A percentile compares a stretch with the other conserved stretches of the same genome.
These are phyloP conservation scores for Sialia sialis DNA, from an alignment of 2,113 vertebrate genomes.

Conservation along the genomic window DNA sequence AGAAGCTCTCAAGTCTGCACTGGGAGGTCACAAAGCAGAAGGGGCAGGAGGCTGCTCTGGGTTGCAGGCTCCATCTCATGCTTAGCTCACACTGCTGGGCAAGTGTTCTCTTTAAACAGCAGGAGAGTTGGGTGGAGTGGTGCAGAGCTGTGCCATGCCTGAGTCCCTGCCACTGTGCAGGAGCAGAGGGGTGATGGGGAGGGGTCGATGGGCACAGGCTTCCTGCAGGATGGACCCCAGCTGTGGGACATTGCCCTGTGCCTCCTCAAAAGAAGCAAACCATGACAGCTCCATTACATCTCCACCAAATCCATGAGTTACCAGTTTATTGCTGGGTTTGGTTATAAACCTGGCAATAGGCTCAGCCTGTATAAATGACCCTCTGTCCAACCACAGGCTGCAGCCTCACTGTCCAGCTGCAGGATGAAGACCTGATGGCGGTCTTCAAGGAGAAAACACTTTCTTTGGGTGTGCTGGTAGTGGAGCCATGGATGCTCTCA, in stretches of 20 bases:
- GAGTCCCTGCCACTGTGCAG: neutral
- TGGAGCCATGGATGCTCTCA: neutral
- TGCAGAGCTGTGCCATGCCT: fast-evolving
- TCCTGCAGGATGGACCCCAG: neutral
- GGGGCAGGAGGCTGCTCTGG: neutral
- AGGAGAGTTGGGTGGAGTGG: fast-evolving
- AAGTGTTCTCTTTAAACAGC: neutral
- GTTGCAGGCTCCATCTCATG: fast-evolving
- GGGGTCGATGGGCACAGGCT: no score
- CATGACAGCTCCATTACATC: fast-evolving
- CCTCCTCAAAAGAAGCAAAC: neutral
- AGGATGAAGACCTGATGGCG: no score
- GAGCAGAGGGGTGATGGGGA: fast-evolving
- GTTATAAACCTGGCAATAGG: neutral
- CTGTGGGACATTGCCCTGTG: fast-evolving
- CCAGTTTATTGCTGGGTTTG: neutral
- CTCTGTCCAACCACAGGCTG: neutral
- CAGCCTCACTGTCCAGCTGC: neutral
- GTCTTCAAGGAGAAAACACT: fast-evolving
- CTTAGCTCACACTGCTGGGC: neutral
- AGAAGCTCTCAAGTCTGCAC: neutral
- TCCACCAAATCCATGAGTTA: neutral
- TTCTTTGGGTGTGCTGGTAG: neutral
- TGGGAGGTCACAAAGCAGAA: neutral
- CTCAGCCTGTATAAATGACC: neutral